Percentiles rank a stretch among this genome's conserved stretches.
phyloP scores from a whole-genome alignment of 2,113 vertebrate species.

The Polypterus bichir region DNA sequence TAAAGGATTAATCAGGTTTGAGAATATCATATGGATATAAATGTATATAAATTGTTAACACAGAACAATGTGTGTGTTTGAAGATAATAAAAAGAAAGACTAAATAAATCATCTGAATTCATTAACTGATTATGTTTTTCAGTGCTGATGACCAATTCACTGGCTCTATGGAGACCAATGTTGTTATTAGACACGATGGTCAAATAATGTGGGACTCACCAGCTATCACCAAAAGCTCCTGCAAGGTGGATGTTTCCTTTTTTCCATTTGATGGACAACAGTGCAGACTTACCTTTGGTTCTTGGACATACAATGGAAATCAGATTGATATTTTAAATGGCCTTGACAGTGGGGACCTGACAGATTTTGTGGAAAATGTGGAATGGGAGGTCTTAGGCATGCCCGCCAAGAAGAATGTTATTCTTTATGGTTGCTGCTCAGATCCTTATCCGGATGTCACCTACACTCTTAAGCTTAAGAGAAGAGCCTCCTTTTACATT shows the following conservation, averaged over 20 bases:
- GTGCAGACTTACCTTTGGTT: constrained; percentile 76
- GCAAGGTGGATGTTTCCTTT: constrained; percentile 77
- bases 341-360: constrained; percentile 53
- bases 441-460: constrained; percentile 82
- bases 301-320: constrained; percentile 85
- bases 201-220: constrained; percentile 74
- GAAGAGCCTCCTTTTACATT: constrained; percentile 75
- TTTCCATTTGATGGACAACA: constrained; percentile 78
- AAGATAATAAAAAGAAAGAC: too few relatives aligned
- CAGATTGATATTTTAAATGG: constrained; percentile 65
- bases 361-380: constrained; percentile 76
- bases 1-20: too few relatives aligned
- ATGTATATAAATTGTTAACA: too few relatives aligned
- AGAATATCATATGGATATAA: too few relatives aligned
- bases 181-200: constrained; percentile 68
- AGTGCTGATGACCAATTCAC: constrained; percentile 68
- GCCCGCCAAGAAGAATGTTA: constrained; percentile 57
- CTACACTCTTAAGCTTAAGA: constrained; percentile 67
- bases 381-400: constrained; percentile 83
- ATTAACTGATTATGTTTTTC: constrained; percentile 16
- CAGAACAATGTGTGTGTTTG: too few relatives aligned
- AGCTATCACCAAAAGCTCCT: constrained; percentile 82
- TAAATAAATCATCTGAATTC: not conserved
- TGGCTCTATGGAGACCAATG: constrained; percentile 72
- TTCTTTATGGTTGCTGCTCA: constrained; percentile 77